Evolutionary conservation across 2,888 invertebrate genomes (phyloP), one percentile per base, ranked within the genome.

Genomic region (Syrphus vitripennis): DNA sequence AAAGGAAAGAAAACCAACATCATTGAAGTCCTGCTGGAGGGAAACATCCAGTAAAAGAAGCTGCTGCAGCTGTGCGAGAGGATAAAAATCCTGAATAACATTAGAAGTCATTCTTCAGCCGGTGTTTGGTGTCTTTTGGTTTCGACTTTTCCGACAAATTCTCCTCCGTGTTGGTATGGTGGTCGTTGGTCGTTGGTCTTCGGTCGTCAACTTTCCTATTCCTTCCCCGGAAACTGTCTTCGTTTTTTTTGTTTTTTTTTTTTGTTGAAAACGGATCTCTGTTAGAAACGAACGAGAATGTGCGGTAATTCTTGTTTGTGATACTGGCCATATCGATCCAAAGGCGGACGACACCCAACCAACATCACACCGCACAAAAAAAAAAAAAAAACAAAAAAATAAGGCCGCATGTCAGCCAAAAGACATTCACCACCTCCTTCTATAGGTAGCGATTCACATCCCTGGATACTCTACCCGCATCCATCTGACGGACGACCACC

Each of bases 391-490:
- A 61, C 21, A 50, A 53, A 63, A 70, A 45, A 61, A 75, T 37
- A 80, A 59, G 40, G 72, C 76, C 81, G 76, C 84, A 84, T 84
- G 81, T 81, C 81, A 81, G 81, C 81, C 84, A 45, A 48, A 71
- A 67, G 81, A 84, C 84, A 81, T 81, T 53, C 55, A 59, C 70
- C 40, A 37, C 50, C 50, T 37, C 75, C 63, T 67, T 59, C 71
- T 50, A 4, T 21, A 6, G 29, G 7, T 26, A 26, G 10, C 65
- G 6, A 16, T 45, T 4, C 19, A 4, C 10, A 45, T 45, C 40
- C 37, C 19, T 16, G 6, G 0, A 45, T 9, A 12, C 24, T 10
- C 48, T 24, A 65, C 7, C 45, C 65, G 12, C 31, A 40, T 4
- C 31, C 21, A 67, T 21, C 31, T 34, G 24, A 67, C 48, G 50